These are phyloP conservation scores for Lates calcarifer DNA, from an alignment of 2,113 vertebrate genomes.

Conservation along the genomic window DNA sequence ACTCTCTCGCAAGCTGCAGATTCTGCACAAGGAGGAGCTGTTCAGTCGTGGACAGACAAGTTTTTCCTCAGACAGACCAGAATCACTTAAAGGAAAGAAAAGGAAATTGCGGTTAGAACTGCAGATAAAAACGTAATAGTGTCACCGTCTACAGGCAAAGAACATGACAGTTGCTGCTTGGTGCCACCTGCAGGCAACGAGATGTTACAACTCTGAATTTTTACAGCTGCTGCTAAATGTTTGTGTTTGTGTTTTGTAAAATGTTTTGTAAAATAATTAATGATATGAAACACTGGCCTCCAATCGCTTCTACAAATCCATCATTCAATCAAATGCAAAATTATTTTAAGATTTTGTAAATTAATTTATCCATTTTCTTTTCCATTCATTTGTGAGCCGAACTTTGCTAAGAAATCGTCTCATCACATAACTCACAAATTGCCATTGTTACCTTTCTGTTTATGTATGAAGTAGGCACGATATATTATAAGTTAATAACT, in stretches of 20 bases:
- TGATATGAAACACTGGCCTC: no score
- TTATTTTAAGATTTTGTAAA: no score
- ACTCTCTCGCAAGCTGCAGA: neutral
- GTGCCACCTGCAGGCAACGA: neutral
- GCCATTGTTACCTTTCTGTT: no score
- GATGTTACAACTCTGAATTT: neutral
- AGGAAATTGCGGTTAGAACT: neutral
- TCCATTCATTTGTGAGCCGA: no score
- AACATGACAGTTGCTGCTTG: neutral
- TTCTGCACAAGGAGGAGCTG: conserved; percentile 18
- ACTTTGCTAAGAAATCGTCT: no score
- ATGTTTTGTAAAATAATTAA: neutral
- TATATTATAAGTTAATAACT: no score
- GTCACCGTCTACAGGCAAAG: neutral
- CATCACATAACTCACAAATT: no score
- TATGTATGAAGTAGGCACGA: no score
- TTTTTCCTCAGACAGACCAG: neutral
- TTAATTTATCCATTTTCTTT: no score
- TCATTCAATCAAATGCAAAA: no score
- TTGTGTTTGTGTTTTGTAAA: neutral
- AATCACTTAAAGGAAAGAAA: neutral
- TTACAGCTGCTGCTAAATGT: neutral
- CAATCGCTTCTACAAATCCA: no score
- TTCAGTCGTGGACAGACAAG: neutral
- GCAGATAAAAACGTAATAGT: neutral